Evolutionary conservation across 2,113 vertebrate species (phyloP).

Genomic region (Tachysurus vachellii): DNA sequence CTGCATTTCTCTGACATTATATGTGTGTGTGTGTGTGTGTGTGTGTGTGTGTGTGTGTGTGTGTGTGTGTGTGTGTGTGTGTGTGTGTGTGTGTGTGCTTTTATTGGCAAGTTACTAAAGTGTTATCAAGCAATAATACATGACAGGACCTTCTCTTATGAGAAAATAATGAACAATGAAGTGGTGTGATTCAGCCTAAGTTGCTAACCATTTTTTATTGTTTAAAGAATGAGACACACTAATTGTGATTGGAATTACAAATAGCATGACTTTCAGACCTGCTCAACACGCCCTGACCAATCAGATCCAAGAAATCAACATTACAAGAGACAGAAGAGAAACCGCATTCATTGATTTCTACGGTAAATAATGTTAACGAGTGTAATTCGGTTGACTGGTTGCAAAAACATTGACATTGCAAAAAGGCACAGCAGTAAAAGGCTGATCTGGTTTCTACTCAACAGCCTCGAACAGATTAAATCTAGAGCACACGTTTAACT

Average conservation of each 20-base stretch:
- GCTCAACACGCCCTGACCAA: background rate
- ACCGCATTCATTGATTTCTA: background rate
- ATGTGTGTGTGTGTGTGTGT: too few species aligned
- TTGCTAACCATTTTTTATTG: background rate
- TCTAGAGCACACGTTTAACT: background rate
- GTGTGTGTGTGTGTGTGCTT: background rate
- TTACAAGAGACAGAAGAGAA: background rate
- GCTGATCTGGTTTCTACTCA: slow-evolving; percentile 1
- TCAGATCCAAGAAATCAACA: background rate
- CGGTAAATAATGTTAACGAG: background rate
- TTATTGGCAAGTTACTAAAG: background rate
- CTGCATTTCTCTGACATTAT: too few species aligned
- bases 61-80: too few species aligned
- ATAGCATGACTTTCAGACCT: background rate
- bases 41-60: too few species aligned
- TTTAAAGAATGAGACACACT: background rate
- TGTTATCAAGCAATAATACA: background rate
- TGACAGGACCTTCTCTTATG: background rate
- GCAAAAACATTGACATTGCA: background rate
- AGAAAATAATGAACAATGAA: background rate
- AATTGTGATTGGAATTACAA: background rate
- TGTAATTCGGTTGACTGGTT: background rate
- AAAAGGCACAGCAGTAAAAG: background rate
- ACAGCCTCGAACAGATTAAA: background rate
- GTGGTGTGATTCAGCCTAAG: background rate